Conservation (phyloP, 2,888 invertebrate species). For the Orthosia gracilis region DNA sequence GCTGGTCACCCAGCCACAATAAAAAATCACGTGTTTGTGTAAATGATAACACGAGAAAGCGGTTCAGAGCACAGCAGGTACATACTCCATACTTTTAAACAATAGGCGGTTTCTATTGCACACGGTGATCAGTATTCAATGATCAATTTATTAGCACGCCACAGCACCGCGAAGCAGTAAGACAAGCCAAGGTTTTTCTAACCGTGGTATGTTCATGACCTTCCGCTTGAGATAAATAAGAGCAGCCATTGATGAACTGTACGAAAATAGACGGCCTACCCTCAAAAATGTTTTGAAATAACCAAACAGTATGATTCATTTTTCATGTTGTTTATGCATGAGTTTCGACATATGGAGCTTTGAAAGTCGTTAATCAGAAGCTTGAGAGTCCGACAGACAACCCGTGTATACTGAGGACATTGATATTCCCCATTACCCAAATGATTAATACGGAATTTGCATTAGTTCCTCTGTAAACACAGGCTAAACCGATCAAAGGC, state of each 20-base stretch:
- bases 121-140: slow-evolving; percentile 46
- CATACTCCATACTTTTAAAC: slow-evolving; percentile 37
- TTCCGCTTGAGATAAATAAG: slow-evolving; percentile 38
- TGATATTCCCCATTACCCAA: not conserved
- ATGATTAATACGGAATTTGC: not conserved
- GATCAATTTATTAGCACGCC: slow-evolving; percentile 22
- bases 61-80: slow-evolving; percentile 19
- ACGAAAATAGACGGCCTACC: slow-evolving; percentile 32
- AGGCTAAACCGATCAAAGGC: no score
- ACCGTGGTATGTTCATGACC: slow-evolving; percentile 20
- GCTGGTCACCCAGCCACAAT: slow-evolving; percentile 44
- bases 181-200: slow-evolving; percentile 13
- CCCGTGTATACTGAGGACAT: not conserved
- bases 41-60: slow-evolving; percentile 59
- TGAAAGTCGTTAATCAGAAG: not conserved
- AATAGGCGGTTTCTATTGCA: slow-evolving; percentile 58
- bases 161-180: slow-evolving; percentile 15
- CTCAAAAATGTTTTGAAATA: slow-evolving; percentile 1
- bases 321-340: slow-evolving; percentile 7
- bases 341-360: slow-evolving; percentile 4
- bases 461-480: not conserved
- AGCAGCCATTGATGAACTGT: slow-evolving; percentile 26
- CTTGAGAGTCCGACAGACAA: not conserved
- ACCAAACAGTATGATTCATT: slow-evolving; percentile 14
- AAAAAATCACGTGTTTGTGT: slow-evolving; percentile 52